Evolutionary conservation across 2,797 vertebrate species (phyloP).

Genomic region (Acridotheres tristis): DNA sequence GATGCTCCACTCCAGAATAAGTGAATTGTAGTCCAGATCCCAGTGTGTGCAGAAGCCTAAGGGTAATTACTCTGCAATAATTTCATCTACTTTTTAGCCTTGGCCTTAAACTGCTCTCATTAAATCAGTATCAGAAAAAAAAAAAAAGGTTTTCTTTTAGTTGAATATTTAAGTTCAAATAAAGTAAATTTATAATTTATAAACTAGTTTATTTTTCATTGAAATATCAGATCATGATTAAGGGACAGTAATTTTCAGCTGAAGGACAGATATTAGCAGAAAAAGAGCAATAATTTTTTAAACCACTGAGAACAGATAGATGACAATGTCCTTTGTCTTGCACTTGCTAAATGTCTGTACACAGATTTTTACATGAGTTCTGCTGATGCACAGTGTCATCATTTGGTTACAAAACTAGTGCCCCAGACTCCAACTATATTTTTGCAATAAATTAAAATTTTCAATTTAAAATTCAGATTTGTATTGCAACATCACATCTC

Average conservation of each 20-base stretch:
- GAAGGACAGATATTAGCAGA: background rate
- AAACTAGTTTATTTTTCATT: background rate
- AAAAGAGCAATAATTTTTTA: background rate
- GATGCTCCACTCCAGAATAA: conserved; percentile 1
- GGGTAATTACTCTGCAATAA: conserved; percentile 2
- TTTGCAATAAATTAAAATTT: background rate
- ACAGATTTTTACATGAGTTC: background rate
- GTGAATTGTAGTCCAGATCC: background rate
- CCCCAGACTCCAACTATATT: background rate
- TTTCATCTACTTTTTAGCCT: background rate
- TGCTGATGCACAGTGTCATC: background rate
- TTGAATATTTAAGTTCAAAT: background rate
- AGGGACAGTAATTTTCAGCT: background rate
- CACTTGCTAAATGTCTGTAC: background rate
- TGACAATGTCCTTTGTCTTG: background rate
- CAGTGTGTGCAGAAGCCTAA: background rate
- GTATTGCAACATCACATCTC: background rate
- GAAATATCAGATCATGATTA: background rate
- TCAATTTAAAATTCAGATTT: background rate
- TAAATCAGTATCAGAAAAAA: conserved; percentile 2
- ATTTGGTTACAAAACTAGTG: background rate
- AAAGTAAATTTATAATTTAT: background rate
- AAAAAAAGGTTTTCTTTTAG: background rate
- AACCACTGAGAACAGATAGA: background rate
- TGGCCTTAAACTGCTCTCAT: background rate